These are phyloP conservation scores for Hermetia illucens DNA, from an alignment of 1,140 invertebrate genomes.

Conservation along the genomic window DNA sequence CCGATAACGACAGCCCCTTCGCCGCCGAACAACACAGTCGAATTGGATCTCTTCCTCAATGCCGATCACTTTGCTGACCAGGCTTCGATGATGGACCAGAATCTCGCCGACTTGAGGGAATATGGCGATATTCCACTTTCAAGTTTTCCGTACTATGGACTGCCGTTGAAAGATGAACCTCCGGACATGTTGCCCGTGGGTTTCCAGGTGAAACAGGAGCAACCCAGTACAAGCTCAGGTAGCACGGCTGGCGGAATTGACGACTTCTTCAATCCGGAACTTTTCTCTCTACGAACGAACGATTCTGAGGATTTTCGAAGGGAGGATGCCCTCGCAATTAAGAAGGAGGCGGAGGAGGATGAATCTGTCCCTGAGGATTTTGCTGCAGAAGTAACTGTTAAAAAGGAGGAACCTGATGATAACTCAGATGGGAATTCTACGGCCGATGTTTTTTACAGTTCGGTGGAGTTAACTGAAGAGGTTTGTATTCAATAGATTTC, in stretches of 20 bases:
- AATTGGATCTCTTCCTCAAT: slow-evolving; percentile 21
- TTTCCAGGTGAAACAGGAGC: slow-evolving; percentile 11
- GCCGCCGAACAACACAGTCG: slow-evolving; percentile 3
- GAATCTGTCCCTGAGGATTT: neutral
- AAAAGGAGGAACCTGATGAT: neutral
- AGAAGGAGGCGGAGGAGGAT: neutral
- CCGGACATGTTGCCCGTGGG: slow-evolving; percentile 15
- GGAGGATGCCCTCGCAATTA: too few relatives aligned
- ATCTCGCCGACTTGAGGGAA: slow-evolving; percentile 25
- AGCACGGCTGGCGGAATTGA: neutral
- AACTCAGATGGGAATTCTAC: slow-evolving; percentile 2
- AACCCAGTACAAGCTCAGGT: neutral
- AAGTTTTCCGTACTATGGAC: slow-evolving; percentile 18
- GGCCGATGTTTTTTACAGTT: neutral
- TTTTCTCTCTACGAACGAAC: too few relatives aligned
- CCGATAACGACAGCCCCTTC: too few relatives aligned
- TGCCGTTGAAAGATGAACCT: slow-evolving; percentile 27
- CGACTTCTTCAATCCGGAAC: neutral
- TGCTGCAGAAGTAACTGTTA: neutral
- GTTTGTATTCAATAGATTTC: too few relatives aligned
- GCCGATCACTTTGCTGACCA: slow-evolving; percentile 19
- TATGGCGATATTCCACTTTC: slow-evolving; percentile 20
- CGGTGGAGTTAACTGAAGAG: slow-evolving; percentile 5
- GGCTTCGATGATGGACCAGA: slow-evolving; percentile 27
- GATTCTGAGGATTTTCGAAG: neutral